A percentile compares a stretch with the other conserved stretches of the same genome.
phyloP scores from a whole-genome alignment of 2,797 vertebrate species.

The Melanotaenia trifasciata region DNA sequence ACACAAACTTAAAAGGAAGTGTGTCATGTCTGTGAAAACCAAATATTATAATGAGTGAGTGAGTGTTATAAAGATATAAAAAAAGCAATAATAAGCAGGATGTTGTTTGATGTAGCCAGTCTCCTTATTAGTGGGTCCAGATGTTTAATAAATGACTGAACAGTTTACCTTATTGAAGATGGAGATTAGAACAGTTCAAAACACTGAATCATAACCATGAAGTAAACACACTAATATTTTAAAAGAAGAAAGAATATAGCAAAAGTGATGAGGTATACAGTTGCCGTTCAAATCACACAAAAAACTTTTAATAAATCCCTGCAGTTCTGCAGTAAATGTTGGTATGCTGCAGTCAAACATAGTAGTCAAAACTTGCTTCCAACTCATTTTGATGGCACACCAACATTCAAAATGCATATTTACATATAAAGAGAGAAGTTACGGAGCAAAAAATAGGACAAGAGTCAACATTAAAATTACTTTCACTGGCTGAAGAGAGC shows the following conservation, averaged over 20 bases:
- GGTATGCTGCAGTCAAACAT: too few species aligned
- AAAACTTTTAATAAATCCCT: not conserved
- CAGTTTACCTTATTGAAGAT: constrained; percentile 7
- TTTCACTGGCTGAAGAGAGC: too few species aligned
- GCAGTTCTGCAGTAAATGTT: constrained; percentile 5
- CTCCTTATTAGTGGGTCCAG: constrained; percentile 21
- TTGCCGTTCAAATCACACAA: not conserved
- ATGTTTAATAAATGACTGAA: constrained; percentile 26
- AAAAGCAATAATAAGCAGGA: not conserved
- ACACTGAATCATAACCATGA: not conserved
- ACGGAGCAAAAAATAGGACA: too few species aligned
- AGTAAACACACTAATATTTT: not conserved
- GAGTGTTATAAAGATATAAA: constrained; percentile 1
- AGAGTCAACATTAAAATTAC: too few species aligned
- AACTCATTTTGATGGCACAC: not conserved
- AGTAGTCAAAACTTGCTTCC: not conserved
- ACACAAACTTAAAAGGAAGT: constrained; percentile 15
- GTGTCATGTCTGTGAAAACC: constrained; percentile 9
- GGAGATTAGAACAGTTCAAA: constrained; percentile 6
- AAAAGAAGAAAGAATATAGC: not conserved
- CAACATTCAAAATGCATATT: too few species aligned
- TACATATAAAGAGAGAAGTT: too few species aligned
- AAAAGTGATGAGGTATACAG: not conserved
- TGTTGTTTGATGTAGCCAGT: constrained; percentile 8
- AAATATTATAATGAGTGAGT: not conserved